Percentiles rank a stretch among this genome's conserved stretches.
Conservation (phyloP, 2,888 invertebrate genomes). For the Cactoblastis cactorum region DNA sequence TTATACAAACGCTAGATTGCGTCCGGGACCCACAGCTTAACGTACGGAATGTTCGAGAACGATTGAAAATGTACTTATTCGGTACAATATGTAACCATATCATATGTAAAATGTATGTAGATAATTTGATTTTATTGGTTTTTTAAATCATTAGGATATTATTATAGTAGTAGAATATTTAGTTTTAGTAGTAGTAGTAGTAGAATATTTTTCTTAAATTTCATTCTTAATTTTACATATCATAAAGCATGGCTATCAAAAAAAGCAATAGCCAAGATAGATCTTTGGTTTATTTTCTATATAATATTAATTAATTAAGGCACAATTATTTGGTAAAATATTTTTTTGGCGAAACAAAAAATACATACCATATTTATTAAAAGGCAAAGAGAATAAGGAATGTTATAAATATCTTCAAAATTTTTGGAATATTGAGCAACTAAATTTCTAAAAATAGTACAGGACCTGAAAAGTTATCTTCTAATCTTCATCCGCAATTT, state of each 20-base stretch:
- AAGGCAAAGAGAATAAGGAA: neutral
- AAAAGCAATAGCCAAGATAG: conserved; percentile 18
- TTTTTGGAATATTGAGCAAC: neutral
- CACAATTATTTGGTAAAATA: conserved; percentile 8
- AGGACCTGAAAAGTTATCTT: neutral
- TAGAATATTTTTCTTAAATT: too few relatives aligned
- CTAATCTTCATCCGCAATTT: too few relatives aligned
- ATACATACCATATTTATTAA: conserved; percentile 8
- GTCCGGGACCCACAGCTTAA: too few relatives aligned
- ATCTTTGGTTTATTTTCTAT: neutral
- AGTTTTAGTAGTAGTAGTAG: too few relatives aligned
- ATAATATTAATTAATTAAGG: neutral
- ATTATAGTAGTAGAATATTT: too few relatives aligned
- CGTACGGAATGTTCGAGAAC: too few relatives aligned
- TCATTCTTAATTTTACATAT: neutral
- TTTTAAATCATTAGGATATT: too few relatives aligned
- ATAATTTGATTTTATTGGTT: too few relatives aligned
- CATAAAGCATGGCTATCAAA: conserved; percentile 20
- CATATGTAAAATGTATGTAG: too few relatives aligned
- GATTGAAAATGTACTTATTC: too few relatives aligned
- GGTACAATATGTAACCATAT: too few relatives aligned
- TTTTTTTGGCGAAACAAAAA: conserved; percentile 11
- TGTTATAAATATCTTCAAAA: neutral
- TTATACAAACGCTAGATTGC: too few relatives aligned
- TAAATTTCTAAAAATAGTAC: neutral